These are phyloP conservation scores for Hypercompe scribonia DNA, from an alignment of 2,888 invertebrate species.

Conservation along the genomic window DNA sequence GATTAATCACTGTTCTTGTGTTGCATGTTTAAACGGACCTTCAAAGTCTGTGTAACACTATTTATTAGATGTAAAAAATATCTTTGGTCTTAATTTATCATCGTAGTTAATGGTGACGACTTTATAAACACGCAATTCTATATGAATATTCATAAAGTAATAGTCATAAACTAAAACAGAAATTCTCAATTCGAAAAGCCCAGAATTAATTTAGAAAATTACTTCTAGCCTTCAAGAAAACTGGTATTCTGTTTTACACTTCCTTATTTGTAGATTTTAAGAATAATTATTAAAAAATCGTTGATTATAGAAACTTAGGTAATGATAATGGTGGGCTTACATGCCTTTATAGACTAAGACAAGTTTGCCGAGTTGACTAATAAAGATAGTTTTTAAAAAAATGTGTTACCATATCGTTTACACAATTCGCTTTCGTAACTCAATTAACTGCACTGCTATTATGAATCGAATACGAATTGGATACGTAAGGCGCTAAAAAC, in stretches of 20 bases:
- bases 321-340: too few species aligned
- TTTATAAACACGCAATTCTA: conserved; percentile 37
- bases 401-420: not conserved
- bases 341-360: too few species aligned
- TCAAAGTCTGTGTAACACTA: conserved; percentile 29
- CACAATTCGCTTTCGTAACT: not conserved
- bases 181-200: not conserved
- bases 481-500: not conserved
- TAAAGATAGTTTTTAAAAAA: not conserved
- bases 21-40: conserved; percentile 13
- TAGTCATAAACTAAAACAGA: not conserved
- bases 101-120: conserved; percentile 23
- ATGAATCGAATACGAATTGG: not conserved
- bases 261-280: not conserved
- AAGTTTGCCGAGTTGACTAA: not conserved
- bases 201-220: too few species aligned
- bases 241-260: not conserved
- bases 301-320: too few species aligned
- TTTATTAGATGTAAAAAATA: conserved; percentile 36
- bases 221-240: too few species aligned
- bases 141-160: not conserved
- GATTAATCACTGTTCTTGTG: conserved; percentile 35
- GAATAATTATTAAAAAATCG: too few species aligned
- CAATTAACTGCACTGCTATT: not conserved
- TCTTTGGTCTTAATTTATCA: conserved; percentile 46